These are phyloP conservation scores for Lycia hirtaria DNA, from an alignment of 2,888 invertebrate species.

Conservation along the genomic window DNA sequence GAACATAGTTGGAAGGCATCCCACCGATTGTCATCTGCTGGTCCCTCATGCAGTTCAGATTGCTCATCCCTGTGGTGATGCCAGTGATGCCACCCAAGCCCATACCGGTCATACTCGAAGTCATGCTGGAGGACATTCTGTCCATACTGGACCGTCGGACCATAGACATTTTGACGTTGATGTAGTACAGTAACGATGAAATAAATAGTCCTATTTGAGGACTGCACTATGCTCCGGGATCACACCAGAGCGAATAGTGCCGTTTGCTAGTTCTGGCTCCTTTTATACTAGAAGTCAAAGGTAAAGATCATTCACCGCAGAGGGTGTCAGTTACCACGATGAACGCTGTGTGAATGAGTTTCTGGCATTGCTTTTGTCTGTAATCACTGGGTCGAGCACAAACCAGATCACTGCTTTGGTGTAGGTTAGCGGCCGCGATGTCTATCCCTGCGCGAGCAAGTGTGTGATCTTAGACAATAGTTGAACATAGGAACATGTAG, in stretches of 20 bases:
- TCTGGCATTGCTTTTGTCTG: conserved; percentile 65
- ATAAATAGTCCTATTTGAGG: conserved; percentile 54
- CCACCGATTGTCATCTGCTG: conserved; percentile 81
- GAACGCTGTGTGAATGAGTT: conserved; percentile 66
- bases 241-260: conserved; percentile 79
- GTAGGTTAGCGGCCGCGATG: conserved; percentile 29
- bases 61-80: conserved; percentile 75
- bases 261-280: conserved; percentile 45
- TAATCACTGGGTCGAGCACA: conserved; percentile 67
- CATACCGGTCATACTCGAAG: conserved; percentile 83
- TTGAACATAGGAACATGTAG: conserved; percentile 12
- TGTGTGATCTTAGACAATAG: conserved; percentile 25
- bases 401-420: conserved; percentile 52
- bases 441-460: conserved; percentile 31
- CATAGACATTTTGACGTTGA: conserved; percentile 67
- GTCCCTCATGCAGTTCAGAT: conserved; percentile 77
- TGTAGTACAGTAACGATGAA: conserved; percentile 42
- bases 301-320: conserved; percentile 68
- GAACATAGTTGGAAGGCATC: conserved; percentile 83
- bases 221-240: conserved; percentile 72
- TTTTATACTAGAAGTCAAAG: conserved; percentile 63
- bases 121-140: conserved; percentile 83
- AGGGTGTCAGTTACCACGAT: conserved; percentile 69
- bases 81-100: conserved; percentile 80
- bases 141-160: conserved; percentile 79